These are phyloP conservation scores for Champsocephalus gunnari DNA, from an alignment of 2,797 vertebrate genomes.

Conservation along the genomic window DNA sequence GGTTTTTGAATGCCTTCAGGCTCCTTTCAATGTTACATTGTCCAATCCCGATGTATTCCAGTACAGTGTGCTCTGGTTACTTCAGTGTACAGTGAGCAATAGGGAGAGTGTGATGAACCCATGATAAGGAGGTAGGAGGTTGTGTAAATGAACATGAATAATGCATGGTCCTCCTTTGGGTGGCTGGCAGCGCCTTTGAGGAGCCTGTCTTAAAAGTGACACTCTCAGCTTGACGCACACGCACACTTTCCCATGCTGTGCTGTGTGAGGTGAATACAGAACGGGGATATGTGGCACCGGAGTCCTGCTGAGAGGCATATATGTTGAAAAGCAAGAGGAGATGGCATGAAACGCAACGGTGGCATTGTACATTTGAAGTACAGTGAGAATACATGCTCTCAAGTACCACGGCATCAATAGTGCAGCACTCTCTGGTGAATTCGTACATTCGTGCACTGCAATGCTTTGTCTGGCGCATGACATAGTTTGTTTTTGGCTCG, in stretches of 20 bases:
- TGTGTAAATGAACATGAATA: conserved; percentile 76
- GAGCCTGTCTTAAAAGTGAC: conserved; percentile 58
- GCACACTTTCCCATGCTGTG: conserved; percentile 58
- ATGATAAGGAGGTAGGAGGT: conserved; percentile 54
- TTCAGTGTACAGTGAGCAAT: conserved; percentile 16
- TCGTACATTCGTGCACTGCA: neutral
- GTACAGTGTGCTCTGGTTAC: conserved; percentile 16
- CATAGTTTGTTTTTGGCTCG: neutral
- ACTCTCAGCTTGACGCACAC: conserved; percentile 47
- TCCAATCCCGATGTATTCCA: conserved; percentile 9
- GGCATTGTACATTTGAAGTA: conserved; percentile 27
- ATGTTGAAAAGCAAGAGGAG: conserved; percentile 25
- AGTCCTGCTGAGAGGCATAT: conserved; percentile 33
- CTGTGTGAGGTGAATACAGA: conserved; percentile 61
- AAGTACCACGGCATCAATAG: neutral
- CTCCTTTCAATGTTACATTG: neutral
- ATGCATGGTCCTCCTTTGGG: conserved; percentile 59
- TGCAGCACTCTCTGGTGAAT: conserved; percentile 7
- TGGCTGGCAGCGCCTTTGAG: conserved; percentile 61
- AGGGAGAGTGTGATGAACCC: conserved; percentile 50
- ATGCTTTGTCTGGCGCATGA: neutral
- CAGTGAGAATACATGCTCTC: conserved; percentile 7
- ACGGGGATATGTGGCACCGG: conserved; percentile 23
- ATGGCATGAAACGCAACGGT: conserved; percentile 9
- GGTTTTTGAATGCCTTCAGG: neutral